Base-by-base conservation (phyloP, 2,797 vertebrate species). In the Bovichtus variegatus region DNA sequence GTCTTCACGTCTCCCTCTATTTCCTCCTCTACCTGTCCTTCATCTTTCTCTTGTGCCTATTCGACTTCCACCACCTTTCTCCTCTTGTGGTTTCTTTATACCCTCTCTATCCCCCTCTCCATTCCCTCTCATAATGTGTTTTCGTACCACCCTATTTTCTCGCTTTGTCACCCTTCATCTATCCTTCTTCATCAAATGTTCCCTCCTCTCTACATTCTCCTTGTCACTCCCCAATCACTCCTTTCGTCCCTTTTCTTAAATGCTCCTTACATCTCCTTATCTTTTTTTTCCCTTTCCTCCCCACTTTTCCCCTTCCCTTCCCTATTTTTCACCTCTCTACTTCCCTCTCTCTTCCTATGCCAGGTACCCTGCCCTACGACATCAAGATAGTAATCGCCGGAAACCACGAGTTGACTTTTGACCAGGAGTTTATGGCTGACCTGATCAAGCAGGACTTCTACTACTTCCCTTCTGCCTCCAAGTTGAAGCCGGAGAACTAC, bases 371-470 rank as follows among this genome's bases (percentile, higher is more conserved):
- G 71, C 97, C 97, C 53, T 99, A 99, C 1, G 97, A 99, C 92
- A 98, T 99, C 87, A 99, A 99, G 94, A 96, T 99, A 11, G 98
- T 98, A 78, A 97, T 99, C 43, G 97, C 98, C 0, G 98, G 98
- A 81, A 99, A 99, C 93, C 98, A 99, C 13, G 98, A 99, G 94
- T 66, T 99, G 95, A 99, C 97, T 74, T 99, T 99, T 66, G 98
- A 99, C 93, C 97, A 98, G 94, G 98, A 99, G 94, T 99, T 99
- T 93, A 99, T 99, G 98, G 97, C 98, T 0, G 97, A 99, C 91
- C 96, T 99, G 92, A 98, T 99, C 94, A 99, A 99, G 90, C 97
- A 99, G 95, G 97, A 99, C 93, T 99, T 98, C 87, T 99, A 98
- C 94, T 98, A 98, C 94, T 99, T 99, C 89, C 97, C 98, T 0